A percentile compares a stretch with the other conserved stretches of the same genome.
These are phyloP conservation scores for Tangachromis dhanisi DNA, from an alignment of 2,113 vertebrate genomes.

Conservation along the genomic window DNA sequence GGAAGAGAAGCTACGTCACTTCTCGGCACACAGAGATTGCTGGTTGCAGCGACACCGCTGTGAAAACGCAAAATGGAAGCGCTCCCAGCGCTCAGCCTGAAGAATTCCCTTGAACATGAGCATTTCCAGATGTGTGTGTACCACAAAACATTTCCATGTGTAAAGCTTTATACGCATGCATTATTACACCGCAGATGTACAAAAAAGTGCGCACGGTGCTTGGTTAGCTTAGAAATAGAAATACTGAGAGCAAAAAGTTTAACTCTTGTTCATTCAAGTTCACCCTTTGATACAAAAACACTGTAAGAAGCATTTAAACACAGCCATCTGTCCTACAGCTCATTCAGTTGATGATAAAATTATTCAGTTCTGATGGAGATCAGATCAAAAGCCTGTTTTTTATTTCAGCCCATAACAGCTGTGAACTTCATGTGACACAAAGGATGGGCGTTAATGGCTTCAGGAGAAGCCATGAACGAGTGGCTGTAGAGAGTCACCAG, in stretches of 20 bases:
- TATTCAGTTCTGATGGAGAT: background rate
- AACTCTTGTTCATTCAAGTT: background rate
- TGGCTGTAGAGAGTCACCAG: background rate
- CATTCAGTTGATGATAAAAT: background rate
- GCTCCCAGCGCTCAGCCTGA: conserved; percentile 68
- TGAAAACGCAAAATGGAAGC: conserved; percentile 62
- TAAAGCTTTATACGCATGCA: background rate
- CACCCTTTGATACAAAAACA: background rate
- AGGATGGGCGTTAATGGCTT: background rate
- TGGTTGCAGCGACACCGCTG: conserved; percentile 51
- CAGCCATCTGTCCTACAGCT: background rate
- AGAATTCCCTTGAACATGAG: conserved; percentile 74
- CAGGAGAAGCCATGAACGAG: background rate
- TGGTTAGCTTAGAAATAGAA: background rate
- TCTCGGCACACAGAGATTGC: conserved; percentile 56
- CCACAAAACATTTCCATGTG: background rate
- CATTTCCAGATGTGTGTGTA: background rate
- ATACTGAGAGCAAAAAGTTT: background rate
- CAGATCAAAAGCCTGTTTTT: background rate
- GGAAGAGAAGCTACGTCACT: conserved; percentile 68
- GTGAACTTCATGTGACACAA: background rate
- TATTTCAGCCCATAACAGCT: background rate
- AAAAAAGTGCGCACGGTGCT: background rate
- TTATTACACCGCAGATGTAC: background rate
- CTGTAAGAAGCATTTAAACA: background rate